Conservation (phyloP, 2,888 invertebrate genomes). For the Eupithecia vulgata region DNA sequence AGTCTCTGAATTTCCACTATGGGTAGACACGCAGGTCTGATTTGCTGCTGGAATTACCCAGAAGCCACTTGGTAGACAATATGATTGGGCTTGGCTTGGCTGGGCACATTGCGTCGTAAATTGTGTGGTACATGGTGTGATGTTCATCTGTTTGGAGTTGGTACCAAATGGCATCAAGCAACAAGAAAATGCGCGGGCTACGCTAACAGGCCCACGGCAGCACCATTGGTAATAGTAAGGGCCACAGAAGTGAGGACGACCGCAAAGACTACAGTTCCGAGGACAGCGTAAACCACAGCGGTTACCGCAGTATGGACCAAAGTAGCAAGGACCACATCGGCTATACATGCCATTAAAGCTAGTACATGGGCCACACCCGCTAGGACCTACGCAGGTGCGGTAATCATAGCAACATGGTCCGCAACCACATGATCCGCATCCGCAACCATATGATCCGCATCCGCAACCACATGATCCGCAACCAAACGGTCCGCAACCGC, state of each 20-base stretch:
- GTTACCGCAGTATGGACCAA: neutral
- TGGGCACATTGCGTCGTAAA: neutral
- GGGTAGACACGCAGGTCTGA: neutral
- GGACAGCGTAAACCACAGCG: neutral
- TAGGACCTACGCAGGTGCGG: neutral
- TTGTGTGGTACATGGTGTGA: neutral
- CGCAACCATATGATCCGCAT: neutral
- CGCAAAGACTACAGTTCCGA: constrained; percentile 13
- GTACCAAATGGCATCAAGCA: neutral
- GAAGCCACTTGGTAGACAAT: neutral
- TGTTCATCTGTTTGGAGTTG: neutral
- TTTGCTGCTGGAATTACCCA: neutral
- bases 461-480: constrained; percentile 20
- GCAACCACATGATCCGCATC: constrained; percentile 10
- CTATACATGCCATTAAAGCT: neutral
- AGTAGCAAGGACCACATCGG: neutral
- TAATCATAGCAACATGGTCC: neutral
- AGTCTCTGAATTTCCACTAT: neutral
- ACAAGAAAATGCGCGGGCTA: neutral
- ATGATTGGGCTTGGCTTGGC: neutral
- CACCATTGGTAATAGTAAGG: neutral
- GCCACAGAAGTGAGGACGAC: neutral
- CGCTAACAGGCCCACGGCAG: neutral
- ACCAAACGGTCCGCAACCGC: neutral
- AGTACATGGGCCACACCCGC: neutral